Conservation (phyloP, 2,888 invertebrate species). For the Panzeria rudis region DNA sequence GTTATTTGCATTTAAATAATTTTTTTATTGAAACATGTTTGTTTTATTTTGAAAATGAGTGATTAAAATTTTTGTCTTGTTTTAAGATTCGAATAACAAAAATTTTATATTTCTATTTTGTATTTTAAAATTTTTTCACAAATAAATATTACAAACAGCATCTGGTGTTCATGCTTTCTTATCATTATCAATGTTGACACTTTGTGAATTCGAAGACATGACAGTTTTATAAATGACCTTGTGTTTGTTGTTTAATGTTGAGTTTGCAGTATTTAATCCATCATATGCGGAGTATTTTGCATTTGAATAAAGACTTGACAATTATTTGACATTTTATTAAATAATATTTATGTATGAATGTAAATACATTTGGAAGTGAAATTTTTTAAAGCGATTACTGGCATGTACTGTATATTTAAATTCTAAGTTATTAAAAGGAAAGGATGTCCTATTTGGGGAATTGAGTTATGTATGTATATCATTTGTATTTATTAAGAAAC, state of each 20-base stretch:
- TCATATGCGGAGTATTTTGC: slow-evolving; percentile 22
- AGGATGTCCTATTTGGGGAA: background rate
- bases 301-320: slow-evolving; percentile 48
- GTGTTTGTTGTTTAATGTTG: slow-evolving; percentile 8
- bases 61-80: background rate
- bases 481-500: too few species aligned
- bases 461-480: too few species aligned
- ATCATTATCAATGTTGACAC: slow-evolving; percentile 35
- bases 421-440: background rate
- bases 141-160: slow-evolving; percentile 24
- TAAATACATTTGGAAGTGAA: too few species aligned
- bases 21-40: background rate
- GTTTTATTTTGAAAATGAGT: background rate
- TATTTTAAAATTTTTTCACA: background rate
- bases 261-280: slow-evolving; percentile 43
- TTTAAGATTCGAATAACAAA: background rate
- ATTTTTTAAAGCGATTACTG: background rate
- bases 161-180: slow-evolving; percentile 33
- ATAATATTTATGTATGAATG: background rate
- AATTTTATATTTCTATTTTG: background rate
- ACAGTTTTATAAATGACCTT: slow-evolving; percentile 57
- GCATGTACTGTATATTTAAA: background rate
- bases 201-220: slow-evolving; percentile 20
- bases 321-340: slow-evolving; percentile 35
- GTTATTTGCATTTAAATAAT: background rate